A percentile compares a stretch with the other conserved stretches of the same genome.
Conservation (phyloP, 2,797 vertebrate genomes). For the Garrulus glandarius region DNA sequence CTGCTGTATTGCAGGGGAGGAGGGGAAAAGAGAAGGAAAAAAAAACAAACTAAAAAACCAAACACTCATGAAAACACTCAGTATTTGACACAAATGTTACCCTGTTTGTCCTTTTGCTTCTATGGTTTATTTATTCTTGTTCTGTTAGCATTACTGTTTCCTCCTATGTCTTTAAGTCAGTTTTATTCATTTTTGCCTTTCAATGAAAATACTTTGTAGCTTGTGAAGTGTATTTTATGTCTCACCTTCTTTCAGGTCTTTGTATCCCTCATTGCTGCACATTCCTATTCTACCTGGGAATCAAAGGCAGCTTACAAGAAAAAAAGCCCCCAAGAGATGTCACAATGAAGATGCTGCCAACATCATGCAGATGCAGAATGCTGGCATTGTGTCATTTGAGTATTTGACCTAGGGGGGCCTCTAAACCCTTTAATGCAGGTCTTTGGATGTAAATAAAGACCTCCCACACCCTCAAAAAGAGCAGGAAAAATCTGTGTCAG, state of each 20-base stretch:
- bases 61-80: neutral
- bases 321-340: neutral
- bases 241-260: neutral
- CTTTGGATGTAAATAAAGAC: neutral
- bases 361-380: neutral
- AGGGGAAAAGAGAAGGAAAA: neutral
- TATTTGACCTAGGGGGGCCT: neutral
- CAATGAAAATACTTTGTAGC: neutral
- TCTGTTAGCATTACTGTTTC: neutral
- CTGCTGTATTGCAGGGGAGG: slow-evolving; percentile 67
- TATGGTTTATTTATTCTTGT: neutral
- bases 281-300: neutral
- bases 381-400: neutral
- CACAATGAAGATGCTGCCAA: neutral
- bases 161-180: neutral
- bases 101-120: neutral
- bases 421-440: neutral
- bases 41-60: neutral
- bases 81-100: neutral
- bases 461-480: neutral
- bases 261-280: neutral
- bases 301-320: neutral
- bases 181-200: neutral
- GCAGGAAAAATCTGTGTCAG: neutral
- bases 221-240: neutral